A percentile compares a stretch with the other conserved stretches of the same genome.
These are phyloP conservation scores for Lichenostomus cassidix DNA, from an alignment of 2,113 vertebrate species.

Conservation along the genomic window DNA sequence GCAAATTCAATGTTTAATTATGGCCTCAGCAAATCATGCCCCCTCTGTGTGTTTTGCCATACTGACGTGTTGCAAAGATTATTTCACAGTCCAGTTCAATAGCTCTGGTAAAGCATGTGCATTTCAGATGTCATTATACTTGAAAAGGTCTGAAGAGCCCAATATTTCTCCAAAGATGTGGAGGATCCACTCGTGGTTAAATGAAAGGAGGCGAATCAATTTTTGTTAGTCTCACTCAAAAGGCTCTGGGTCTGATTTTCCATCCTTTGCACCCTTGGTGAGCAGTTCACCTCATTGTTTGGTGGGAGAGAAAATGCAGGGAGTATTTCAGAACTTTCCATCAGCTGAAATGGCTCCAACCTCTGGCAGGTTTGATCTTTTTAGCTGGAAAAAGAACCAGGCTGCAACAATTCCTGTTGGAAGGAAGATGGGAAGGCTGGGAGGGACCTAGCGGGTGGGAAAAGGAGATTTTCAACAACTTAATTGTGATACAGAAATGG, in stretches of 20 bases:
- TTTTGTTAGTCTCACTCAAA: not conserved
- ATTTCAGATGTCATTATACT: conserved; percentile 41
- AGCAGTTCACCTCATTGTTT: not conserved
- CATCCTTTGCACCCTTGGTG: not conserved
- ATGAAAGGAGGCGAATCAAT: conserved; percentile 23
- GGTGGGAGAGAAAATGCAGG: not conserved
- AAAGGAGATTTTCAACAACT: conserved; percentile 40
- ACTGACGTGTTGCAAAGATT: conserved; percentile 36
- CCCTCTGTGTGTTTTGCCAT: conserved; percentile 40
- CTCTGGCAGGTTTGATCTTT: not conserved
- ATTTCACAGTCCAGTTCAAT: conserved; percentile 17
- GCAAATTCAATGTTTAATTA: conserved; percentile 70
- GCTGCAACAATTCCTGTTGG: not conserved
- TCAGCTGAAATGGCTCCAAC: not conserved
- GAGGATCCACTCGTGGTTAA: not conserved
- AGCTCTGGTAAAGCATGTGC: not conserved
- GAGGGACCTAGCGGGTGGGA: conserved; percentile 8
- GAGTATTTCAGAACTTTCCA: not conserved
- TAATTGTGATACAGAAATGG: conserved; percentile 60
- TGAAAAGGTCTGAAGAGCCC: conserved; percentile 40
- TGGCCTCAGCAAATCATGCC: conserved; percentile 66
- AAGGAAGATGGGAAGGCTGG: not conserved
- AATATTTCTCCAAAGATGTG: conserved; percentile 31
- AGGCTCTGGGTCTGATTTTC: not conserved
- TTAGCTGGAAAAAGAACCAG: not conserved